Evolutionary conservation across 2,113 vertebrate species (phyloP).

Genomic region (Mus spicilegus): DNA sequence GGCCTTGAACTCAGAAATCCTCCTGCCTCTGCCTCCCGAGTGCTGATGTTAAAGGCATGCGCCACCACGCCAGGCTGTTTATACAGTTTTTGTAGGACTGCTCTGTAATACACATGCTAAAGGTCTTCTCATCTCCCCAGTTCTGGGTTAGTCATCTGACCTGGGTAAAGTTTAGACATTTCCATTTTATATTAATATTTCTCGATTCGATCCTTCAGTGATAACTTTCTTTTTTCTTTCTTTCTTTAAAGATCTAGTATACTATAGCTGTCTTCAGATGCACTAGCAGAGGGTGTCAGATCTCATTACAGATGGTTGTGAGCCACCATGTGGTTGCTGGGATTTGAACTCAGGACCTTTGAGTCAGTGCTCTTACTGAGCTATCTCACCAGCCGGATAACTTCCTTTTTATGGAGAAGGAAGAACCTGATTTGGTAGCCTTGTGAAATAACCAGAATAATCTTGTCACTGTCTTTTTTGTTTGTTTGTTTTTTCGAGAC

Average conservation of each 20-base stretch:
- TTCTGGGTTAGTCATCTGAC: slow-evolving; percentile 35
- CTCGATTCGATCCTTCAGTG: slow-evolving; percentile 1
- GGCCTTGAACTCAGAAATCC: too few species aligned
- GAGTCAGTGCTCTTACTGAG: too few species aligned
- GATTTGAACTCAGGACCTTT: too few species aligned
- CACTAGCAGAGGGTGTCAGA: too few species aligned
- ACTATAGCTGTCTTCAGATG: too few species aligned
- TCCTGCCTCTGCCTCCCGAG: too few species aligned
- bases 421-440: slow-evolving; percentile 47
- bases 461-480: background rate
- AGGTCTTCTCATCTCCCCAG: background rate
- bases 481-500: too few species aligned
- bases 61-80: background rate
- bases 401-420: slow-evolving; percentile 10
- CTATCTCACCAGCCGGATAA: too few species aligned
- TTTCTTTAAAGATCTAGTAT: too few species aligned
- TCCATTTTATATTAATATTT: slow-evolving; percentile 55
- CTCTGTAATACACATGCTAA: background rate
- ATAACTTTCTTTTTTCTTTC: background rate
- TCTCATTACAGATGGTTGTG: too few species aligned
- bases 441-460: slow-evolving; percentile 41
- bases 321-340: too few species aligned
- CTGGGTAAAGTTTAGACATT: slow-evolving; percentile 52
- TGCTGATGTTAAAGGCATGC: too few species aligned
- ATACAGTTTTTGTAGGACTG: slow-evolving; percentile 13